Conservation (phyloP, 2,888 invertebrate species). For the Antitype chi region DNA sequence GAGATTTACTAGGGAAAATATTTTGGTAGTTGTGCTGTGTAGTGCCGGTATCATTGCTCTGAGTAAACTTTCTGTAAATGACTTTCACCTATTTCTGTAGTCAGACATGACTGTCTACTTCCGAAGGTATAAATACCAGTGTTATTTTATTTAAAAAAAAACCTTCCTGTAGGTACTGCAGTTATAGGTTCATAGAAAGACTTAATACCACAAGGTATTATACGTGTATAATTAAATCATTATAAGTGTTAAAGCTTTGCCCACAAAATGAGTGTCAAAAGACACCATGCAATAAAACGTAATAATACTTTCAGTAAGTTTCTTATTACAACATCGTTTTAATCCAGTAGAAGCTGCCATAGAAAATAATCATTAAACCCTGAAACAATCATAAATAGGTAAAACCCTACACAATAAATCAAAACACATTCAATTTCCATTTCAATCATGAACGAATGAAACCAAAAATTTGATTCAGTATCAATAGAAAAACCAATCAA, state of each 20-base stretch:
- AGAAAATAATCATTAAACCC: neutral
- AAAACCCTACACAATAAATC: neutral
- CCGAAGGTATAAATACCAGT: neutral
- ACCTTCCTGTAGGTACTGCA: no score
- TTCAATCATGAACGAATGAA: slow-evolving; percentile 16
- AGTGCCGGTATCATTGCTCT: neutral
- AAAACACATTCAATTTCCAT: slow-evolving; percentile 4
- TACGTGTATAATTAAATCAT: neutral
- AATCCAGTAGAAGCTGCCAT: no score
- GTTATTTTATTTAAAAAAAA: neutral
- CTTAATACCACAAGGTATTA: neutral
- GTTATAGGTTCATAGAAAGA: no score
- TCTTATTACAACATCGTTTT: neutral
- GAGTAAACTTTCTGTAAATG: neutral
- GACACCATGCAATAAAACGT: neutral
- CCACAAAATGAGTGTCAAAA: neutral
- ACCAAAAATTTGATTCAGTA: slow-evolving; percentile 17
- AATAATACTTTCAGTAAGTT: neutral
- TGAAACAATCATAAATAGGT: neutral
- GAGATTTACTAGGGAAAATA: neutral
- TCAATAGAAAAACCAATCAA: slow-evolving; percentile 50
- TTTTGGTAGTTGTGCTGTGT: neutral
- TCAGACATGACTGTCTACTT: no score
- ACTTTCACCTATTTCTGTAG: neutral
- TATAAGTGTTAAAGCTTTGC: neutral